Evolutionary conservation across 2,888 invertebrate genomes (phyloP).

Genomic region (Aspidiotus rigidus): DNA sequence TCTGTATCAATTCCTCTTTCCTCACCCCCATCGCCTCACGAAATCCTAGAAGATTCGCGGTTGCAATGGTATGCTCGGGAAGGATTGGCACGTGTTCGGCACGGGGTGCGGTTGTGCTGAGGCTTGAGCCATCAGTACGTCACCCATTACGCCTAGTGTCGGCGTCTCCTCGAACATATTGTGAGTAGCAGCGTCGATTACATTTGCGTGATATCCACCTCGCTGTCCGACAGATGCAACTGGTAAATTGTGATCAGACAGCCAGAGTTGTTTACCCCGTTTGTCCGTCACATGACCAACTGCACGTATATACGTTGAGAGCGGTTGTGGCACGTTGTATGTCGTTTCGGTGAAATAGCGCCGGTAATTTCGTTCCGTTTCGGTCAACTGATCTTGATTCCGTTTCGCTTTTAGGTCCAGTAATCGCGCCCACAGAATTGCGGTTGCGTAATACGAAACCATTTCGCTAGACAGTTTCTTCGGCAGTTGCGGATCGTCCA

Average conservation of each 20-base stretch:
- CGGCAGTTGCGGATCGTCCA: not conserved
- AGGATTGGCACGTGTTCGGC: too few relatives aligned
- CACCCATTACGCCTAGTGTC: too few relatives aligned
- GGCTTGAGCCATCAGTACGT: too few relatives aligned
- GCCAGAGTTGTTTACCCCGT: not conserved
- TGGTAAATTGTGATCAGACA: not conserved
- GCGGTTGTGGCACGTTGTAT: not conserved
- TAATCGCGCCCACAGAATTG: not conserved
- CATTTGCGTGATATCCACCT: not conserved
- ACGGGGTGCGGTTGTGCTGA: too few relatives aligned
- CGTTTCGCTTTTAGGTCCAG: not conserved
- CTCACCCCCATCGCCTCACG: too few relatives aligned
- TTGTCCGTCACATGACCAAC: not conserved
- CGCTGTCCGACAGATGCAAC: not conserved
- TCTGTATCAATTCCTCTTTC: too few relatives aligned
- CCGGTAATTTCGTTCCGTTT: not conserved
- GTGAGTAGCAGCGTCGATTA: not conserved
- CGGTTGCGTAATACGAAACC: not conserved
- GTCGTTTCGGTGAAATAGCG: not conserved
- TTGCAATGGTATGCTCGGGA: too few relatives aligned
- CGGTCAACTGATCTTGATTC: not conserved
- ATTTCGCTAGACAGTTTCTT: not conserved
- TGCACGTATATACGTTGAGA: not conserved
- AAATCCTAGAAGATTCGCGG: too few relatives aligned
- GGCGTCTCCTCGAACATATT: not conserved